Evolutionary conservation across 2,113 vertebrate genomes (phyloP).

Genomic region (Xenus cinereus): DNA sequence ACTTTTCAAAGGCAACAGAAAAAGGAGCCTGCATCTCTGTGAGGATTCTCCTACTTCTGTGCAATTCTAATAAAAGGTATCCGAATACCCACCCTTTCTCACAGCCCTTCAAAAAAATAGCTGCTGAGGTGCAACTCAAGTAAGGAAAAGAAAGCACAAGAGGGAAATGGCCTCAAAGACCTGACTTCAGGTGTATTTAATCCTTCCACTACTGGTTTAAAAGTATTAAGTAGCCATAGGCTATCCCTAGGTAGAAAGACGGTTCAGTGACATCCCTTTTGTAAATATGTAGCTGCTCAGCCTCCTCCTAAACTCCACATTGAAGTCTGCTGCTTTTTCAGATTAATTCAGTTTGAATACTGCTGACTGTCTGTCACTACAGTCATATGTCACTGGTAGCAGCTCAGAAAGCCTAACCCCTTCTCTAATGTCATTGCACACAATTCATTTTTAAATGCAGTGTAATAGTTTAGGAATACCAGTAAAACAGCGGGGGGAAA

Average conservation of each 20-base stretch:
- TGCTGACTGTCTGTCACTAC: slow-evolving; percentile 74
- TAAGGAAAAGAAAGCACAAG: slow-evolving; percentile 62
- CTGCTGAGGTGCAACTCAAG: slow-evolving; percentile 55
- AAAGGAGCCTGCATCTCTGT: slow-evolving; percentile 34
- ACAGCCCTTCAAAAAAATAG: slow-evolving; percentile 53
- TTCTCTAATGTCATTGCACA: slow-evolving; percentile 74
- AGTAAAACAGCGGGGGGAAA: slow-evolving; percentile 57
- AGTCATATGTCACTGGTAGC: slow-evolving; percentile 75
- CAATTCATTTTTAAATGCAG: slow-evolving; percentile 74
- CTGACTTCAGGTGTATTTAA: slow-evolving; percentile 65
- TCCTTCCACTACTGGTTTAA: slow-evolving; percentile 71
- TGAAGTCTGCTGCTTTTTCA: slow-evolving; percentile 77
- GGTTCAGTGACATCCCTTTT: slow-evolving; percentile 78
- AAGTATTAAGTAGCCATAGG: slow-evolving; percentile 79
- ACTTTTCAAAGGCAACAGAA: slow-evolving; percentile 61
- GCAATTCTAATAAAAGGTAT: slow-evolving; percentile 49
- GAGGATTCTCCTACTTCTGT: slow-evolving; percentile 39
- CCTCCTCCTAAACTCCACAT: slow-evolving; percentile 72
- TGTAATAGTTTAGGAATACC: slow-evolving; percentile 65
- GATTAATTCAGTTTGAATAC: slow-evolving; percentile 81
- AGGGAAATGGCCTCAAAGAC: slow-evolving; percentile 62
- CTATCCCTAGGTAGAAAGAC: slow-evolving; percentile 76
- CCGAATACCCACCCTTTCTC: slow-evolving; percentile 42
- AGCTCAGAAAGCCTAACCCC: slow-evolving; percentile 74
- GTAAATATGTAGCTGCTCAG: slow-evolving; percentile 76